Evolutionary conservation across 2,797 vertebrate species (phyloP), one percentile per base, ranked within the genome.

Genomic region (Telmatherina bonti): DNA sequence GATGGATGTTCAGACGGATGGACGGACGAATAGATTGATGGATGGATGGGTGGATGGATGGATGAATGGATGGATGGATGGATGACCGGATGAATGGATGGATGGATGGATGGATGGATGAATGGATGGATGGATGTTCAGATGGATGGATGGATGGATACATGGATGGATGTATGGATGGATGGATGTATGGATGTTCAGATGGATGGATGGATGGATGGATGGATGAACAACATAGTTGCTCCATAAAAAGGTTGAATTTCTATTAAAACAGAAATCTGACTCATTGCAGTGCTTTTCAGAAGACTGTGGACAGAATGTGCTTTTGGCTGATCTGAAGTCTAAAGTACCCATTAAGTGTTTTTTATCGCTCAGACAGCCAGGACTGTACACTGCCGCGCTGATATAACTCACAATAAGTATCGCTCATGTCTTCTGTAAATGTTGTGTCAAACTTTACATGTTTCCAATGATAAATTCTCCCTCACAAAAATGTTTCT

Each of bases 291-390:
- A 18, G 15, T 71, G 66, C 47, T 41, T 64, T 74, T 68, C 26
- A 55, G 49, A 62, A 58, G 20, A 30, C 71, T 31, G 60, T 55
- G 81, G 81, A 80, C 74, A 70, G 67, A 74, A 84, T 78, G 73
- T 22, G 55, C 52, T 74, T 61, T 0, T 33, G 59, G 56, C 70
- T 63, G 76, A 76, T 58, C 67, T 20, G 30, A 62, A 29, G 60
- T 30, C 49, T 43, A 30, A 31, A 77, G 76, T n/a, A 62, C 24
- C 49, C 61, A 30, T 72, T 69, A 56, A 81, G 71, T 51, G 53
- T 38, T 29, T 24, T 54, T 30, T 38, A 2, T 59, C 67, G 33
- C 65, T 53, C 41, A 13, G 33, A 56, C 54, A 0, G 45, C 30
- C 45, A 18, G 26, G 36, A 27, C 15, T 18, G 13, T 36, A 13